phyloP scores from a whole-genome alignment of 2,888 invertebrate species.

The Saturnia japonica region DNA sequence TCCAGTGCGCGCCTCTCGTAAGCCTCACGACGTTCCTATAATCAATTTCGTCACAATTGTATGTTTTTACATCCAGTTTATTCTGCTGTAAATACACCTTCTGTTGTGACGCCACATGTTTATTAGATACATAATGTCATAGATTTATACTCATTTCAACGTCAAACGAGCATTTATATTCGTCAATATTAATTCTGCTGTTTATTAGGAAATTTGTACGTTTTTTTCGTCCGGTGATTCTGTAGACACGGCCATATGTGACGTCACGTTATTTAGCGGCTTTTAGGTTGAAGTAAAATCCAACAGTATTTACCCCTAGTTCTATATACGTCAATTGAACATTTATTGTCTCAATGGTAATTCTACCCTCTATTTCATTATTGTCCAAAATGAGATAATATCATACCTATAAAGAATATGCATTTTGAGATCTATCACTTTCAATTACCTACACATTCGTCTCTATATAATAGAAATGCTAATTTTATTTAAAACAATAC shows the following conservation, averaged over 20 bases:
- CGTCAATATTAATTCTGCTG: too few species aligned
- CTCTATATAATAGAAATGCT: background rate
- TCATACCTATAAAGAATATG: background rate
- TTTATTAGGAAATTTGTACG: too few species aligned
- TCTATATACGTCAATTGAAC: background rate
- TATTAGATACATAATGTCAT: too few species aligned
- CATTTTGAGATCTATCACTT: background rate
- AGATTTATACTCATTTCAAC: too few species aligned
- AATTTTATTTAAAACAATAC: background rate
- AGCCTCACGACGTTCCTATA: slow-evolving; percentile 86
- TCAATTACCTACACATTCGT: background rate
- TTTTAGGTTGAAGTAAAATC: background rate
- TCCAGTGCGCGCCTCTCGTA: slow-evolving; percentile 89
- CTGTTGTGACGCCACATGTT: too few species aligned
- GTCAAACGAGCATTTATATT: too few species aligned
- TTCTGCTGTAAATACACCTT: too few species aligned
- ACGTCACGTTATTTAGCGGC: background rate
- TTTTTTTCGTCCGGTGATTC: background rate
- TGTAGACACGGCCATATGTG: background rate
- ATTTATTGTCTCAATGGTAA: background rate
- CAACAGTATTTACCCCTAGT: background rate
- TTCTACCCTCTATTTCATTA: background rate
- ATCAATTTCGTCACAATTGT: background rate
- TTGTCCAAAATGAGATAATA: background rate
- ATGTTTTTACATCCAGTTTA: background rate